Base-by-base conservation (phyloP, 2,113 vertebrate species). In the Dicrurus megarhynchus region DNA sequence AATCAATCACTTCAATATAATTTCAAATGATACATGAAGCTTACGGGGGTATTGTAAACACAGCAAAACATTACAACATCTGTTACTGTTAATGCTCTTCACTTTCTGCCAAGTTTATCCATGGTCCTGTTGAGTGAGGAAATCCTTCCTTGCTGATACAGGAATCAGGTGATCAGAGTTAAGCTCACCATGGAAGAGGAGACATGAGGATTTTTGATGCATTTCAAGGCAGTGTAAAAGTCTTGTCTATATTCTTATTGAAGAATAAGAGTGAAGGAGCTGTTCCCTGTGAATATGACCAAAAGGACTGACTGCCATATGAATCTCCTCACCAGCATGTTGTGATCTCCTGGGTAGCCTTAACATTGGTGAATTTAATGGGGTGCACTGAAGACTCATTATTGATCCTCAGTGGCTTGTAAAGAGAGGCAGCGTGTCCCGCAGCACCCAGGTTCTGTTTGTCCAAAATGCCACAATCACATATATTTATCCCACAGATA, bases 71-170 rank as follows among this genome's bases (percentile, higher is more conserved):
- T 90, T 61, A 83, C 42, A 90, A 88, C 61, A 74, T 93, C 78
- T 94, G 55, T 71, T 93, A 59, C 63, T 94, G 67, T 81, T 86
- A 96, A 86, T 59, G 47, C 42, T 91, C 24, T 74, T 90, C 65
- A 55, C 42, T 83, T 94, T 90, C 76, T 92, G 79, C 77, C 93
- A 93, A 86, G 50, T 88, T 88, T 83, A 67, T 80, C 69, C 87
- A 46, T 13, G 52, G 67, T 96, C 64, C 71, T 90, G 60, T 63
- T 0, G 1, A 90, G 56, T 63, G 69, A 94, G 41, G 47, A 95
- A 77, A 84, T 88, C 87, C 44, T 39, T 91, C 33, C 53, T 86
- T 2, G 1, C 42, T 79, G 59, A 60, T 74, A 46, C 24, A 80
- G 56, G 67, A 88, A 77, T 77, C 59, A 70, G 47, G 65, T 47